Evolutionary conservation across 2,888 invertebrate genomes (phyloP).

Genomic region (Allophyes oxyacanthae): DNA sequence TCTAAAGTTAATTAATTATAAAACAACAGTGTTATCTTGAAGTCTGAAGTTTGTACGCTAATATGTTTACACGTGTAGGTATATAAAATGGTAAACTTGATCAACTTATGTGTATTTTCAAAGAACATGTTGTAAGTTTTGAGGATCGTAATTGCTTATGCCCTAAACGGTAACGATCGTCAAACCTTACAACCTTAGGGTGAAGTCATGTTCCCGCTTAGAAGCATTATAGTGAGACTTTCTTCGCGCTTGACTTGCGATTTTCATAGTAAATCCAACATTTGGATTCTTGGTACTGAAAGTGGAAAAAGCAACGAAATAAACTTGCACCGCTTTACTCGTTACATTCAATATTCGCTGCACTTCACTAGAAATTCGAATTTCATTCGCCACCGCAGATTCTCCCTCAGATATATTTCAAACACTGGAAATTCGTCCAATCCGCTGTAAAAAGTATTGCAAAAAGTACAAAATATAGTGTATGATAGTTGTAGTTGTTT

Average conservation of each 20-base stretch:
- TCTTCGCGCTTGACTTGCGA: constrained; percentile 30
- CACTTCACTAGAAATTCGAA: constrained; percentile 54
- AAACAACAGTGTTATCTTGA: constrained; percentile 30
- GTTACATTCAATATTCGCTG: constrained; percentile 55
- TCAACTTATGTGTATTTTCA: constrained; percentile 1
- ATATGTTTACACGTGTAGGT: constrained; percentile 13
- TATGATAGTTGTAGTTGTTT: constrained; percentile 14
- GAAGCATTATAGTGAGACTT: constrained; percentile 14
- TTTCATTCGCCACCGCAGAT: constrained; percentile 55
- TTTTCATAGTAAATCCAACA: constrained; percentile 38
- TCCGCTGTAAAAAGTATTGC: constrained; percentile 59
- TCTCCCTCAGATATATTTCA: constrained; percentile 59
- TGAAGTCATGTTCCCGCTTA: constrained; percentile 14
- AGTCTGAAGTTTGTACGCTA: constrained; percentile 22
- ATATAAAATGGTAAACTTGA: constrained; percentile 5
- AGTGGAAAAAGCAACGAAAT: constrained; percentile 50
- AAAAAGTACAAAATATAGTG: constrained; percentile 55
- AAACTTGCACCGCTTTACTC: constrained; percentile 51
- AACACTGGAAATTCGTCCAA: constrained; percentile 59
- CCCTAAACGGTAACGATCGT: no score
- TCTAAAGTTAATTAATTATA: constrained; percentile 43
- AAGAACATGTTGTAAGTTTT: constrained; percentile 9
- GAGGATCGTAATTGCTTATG: constrained; percentile 12
- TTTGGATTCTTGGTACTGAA: constrained; percentile 39
- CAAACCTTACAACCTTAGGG: no score